A percentile compares a stretch with the other conserved stretches of the same genome.
phyloP scores from a whole-genome alignment of 2,797 vertebrate species.

The Crenuchus spilurus region DNA sequence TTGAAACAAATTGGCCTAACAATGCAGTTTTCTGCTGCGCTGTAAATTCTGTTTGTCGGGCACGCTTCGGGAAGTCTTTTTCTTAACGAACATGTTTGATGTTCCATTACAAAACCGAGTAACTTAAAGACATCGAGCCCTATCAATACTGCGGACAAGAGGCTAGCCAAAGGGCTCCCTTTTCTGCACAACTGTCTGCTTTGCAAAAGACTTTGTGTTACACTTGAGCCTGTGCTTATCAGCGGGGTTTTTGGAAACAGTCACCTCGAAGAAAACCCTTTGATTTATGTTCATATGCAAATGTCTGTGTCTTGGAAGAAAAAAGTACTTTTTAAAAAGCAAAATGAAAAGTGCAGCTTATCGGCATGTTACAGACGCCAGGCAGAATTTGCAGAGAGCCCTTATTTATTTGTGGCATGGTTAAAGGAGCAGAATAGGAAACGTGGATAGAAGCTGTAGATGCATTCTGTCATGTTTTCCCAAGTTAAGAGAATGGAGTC shows the following conservation, averaged over 20 bases:
- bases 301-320: slow-evolving; percentile 49
- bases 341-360: slow-evolving; percentile 40
- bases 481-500: slow-evolving; percentile 57
- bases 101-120: slow-evolving; percentile 52
- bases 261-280: slow-evolving; percentile 57
- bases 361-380: slow-evolving; percentile 66
- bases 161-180: slow-evolving; percentile 35
- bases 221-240: slow-evolving; percentile 54
- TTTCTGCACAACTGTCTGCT: slow-evolving; percentile 34
- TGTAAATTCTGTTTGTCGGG: neutral
- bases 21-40: slow-evolving; percentile 23
- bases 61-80: neutral
- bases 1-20: neutral
- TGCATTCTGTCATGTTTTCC: slow-evolving; percentile 54
- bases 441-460: slow-evolving; percentile 47
- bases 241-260: slow-evolving; percentile 53
- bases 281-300: slow-evolving; percentile 70
- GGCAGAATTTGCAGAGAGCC: slow-evolving; percentile 56
- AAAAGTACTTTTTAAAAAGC: slow-evolving; percentile 53
- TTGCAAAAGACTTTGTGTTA: slow-evolving; percentile 41
- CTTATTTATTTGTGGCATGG: slow-evolving; percentile 39
- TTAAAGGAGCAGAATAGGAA: slow-evolving; percentile 33
- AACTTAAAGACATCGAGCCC: slow-evolving; percentile 43
- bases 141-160: slow-evolving; percentile 44
- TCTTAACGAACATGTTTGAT: slow-evolving; percentile 33